phyloP scores from a whole-genome alignment of 2,113 vertebrate genomes.

The Lepus americanus region DNA sequence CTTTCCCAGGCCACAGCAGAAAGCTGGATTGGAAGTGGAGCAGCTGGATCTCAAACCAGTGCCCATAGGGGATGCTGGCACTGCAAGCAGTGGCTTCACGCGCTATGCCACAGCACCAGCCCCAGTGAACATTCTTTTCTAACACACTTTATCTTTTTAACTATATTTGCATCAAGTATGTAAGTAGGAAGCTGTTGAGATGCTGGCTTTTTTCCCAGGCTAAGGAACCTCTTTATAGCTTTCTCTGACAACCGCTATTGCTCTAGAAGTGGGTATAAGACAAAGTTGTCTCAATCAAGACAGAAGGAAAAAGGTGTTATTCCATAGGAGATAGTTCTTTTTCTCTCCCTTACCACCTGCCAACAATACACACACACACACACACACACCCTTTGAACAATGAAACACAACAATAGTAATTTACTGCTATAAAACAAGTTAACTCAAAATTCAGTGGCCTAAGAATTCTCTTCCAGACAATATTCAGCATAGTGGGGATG shows the following conservation, averaged over 20 bases:
- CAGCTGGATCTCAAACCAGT: too few species aligned
- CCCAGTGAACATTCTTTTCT: not conserved
- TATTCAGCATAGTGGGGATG: not conserved
- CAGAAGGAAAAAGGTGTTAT: not conserved
- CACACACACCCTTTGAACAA: not conserved
- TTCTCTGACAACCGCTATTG: not conserved
- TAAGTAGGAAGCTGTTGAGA: not conserved
- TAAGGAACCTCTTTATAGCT: not conserved
- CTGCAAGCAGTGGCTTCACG: too few species aligned
- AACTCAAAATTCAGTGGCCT: not conserved
- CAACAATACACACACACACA: not conserved
- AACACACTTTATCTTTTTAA: not conserved
- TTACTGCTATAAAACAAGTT: not conserved
- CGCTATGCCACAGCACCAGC: too few species aligned
- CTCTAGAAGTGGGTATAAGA: not conserved
- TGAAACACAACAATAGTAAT: not conserved
- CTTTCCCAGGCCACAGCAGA: too few species aligned
- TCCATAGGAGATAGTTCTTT: not conserved
- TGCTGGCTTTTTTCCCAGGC: not conserved
- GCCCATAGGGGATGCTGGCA: too few species aligned
- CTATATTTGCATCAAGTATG: not conserved
- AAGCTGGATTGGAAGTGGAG: too few species aligned
- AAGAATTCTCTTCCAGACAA: not conserved
- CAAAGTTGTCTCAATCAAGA: not conserved
- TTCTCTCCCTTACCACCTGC: not conserved